Percentiles rank a stretch among this genome's conserved stretches.
Conservation (phyloP, 2,797 vertebrate genomes). For the Leptodactylus fallax region DNA sequence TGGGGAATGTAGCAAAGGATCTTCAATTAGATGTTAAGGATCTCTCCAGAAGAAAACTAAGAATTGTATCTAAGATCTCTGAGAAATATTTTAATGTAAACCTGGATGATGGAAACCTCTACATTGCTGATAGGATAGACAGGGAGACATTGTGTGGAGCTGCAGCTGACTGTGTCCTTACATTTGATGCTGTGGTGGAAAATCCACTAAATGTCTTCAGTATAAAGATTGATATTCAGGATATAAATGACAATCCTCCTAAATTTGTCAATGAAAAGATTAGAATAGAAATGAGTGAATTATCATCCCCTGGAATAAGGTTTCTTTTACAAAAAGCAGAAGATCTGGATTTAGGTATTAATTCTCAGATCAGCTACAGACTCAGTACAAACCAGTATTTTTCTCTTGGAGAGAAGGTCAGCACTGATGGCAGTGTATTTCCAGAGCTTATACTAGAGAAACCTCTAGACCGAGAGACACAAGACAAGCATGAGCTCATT, state of each 20-base stretch:
- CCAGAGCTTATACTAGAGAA: conserved; percentile 46
- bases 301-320: conserved; percentile 68
- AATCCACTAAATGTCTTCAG: conserved; percentile 59
- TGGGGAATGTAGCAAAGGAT: conserved; percentile 39
- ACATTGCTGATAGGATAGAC: conserved; percentile 41
- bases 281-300: conserved; percentile 74
- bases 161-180: conserved; percentile 27
- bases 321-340: conserved; percentile 70
- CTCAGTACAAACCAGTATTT: conserved; percentile 72
- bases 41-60: conserved; percentile 2
- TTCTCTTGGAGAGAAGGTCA: conserved; percentile 62
- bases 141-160: conserved; percentile 42
- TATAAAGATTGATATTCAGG: conserved; percentile 74
- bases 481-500: conserved; percentile 40
- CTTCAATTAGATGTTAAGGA: conserved; percentile 40
- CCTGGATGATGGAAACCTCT: conserved; percentile 36
- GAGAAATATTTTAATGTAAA: neutral
- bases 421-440: conserved; percentile 44
- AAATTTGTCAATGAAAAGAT: conserved; percentile 65
- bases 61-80: neutral
- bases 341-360: conserved; percentile 73
- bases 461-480: conserved; percentile 37
- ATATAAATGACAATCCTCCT: conserved; percentile 58
- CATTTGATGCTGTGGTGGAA: conserved; percentile 43
- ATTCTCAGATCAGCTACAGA: conserved; percentile 73